Percentiles rank a stretch among this genome's conserved stretches.
Conservation (phyloP, 2,888 invertebrate species). For the Plagiodera versicolora region DNA sequence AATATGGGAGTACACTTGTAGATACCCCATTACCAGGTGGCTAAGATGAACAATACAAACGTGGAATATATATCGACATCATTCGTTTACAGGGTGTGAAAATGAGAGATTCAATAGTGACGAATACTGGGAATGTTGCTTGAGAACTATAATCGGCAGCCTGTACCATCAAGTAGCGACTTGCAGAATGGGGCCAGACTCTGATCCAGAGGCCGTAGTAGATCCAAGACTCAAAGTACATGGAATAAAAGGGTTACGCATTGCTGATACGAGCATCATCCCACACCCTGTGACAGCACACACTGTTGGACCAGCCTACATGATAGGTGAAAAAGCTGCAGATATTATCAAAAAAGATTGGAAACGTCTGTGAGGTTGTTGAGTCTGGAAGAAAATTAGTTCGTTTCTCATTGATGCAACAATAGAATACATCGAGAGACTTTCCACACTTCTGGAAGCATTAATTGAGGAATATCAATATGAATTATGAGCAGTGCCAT, state of each 20-base stretch:
- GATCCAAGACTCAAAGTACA: constrained; percentile 58
- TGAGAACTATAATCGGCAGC: constrained; percentile 54
- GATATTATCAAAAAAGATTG: constrained; percentile 54
- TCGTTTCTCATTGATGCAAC: no score
- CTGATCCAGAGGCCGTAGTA: constrained; percentile 60
- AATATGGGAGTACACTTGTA: constrained; percentile 30
- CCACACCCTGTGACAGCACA: constrained; percentile 58
- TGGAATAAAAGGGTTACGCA: constrained; percentile 57
- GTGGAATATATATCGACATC: no score
- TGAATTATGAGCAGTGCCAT: no score
- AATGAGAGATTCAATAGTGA: constrained; percentile 51
- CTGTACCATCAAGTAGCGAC: constrained; percentile 60
- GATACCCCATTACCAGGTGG: constrained; percentile 32
- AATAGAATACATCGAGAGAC: no score
- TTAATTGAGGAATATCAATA: no score
- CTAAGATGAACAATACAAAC: neutral
- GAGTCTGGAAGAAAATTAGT: no score
- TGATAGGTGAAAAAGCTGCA: constrained; percentile 61
- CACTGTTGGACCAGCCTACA: constrained; percentile 57
- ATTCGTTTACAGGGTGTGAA: constrained; percentile 58
- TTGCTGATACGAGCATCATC: constrained; percentile 61
- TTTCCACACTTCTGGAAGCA: no score
- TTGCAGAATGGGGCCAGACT: constrained; percentile 59
- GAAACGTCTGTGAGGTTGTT: no score
- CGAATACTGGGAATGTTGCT: constrained; percentile 58